Evolutionary conservation across 2,888 invertebrate genomes (phyloP).

Genomic region (Diploptera punctata): DNA sequence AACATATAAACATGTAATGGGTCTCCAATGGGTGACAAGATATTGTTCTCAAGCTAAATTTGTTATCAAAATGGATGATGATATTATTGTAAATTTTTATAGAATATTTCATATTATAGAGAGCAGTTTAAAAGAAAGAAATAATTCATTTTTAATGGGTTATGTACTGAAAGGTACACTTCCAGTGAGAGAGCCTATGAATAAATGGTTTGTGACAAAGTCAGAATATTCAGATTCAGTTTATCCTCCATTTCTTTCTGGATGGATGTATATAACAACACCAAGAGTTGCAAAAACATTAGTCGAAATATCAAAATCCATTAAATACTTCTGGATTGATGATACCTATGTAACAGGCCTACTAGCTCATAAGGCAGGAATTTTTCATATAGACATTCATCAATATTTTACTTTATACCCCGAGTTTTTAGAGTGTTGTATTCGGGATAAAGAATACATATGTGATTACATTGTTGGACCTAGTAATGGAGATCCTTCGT

Average conservation of each 20-base stretch:
- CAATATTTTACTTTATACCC: slow-evolving; percentile 72
- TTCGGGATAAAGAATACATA: slow-evolving; percentile 64
- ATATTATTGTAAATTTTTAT: slow-evolving; percentile 74
- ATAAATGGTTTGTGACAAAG: slow-evolving; percentile 81
- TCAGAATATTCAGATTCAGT: slow-evolving; percentile 65
- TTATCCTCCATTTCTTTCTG: slow-evolving; percentile 81
- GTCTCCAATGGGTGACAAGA: slow-evolving; percentile 74
- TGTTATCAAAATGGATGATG: slow-evolving; percentile 83
- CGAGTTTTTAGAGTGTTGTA: slow-evolving; percentile 76
- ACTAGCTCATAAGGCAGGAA: slow-evolving; percentile 51
- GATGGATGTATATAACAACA: slow-evolving; percentile 84
- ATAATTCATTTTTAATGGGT: slow-evolving; percentile 66
- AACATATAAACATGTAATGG: slow-evolving; percentile 85
- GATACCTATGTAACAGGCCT: slow-evolving; percentile 87
- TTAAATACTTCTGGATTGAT: slow-evolving; percentile 91
- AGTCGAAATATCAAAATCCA: slow-evolving; percentile 59
- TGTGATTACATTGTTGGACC: slow-evolving; percentile 78
- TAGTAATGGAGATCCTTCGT: slow-evolving; percentile 75
- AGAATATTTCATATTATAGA: slow-evolving; percentile 59
- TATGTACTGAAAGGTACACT: slow-evolving; percentile 68
- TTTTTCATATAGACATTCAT: slow-evolving; percentile 58
- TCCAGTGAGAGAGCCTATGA: slow-evolving; percentile 69
- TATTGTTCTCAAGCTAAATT: slow-evolving; percentile 67
- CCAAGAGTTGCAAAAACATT: slow-evolving; percentile 65
- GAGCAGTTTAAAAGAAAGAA: slow-evolving; percentile 50